These are phyloP conservation scores for Rhagonycha fulva DNA, from an alignment of 2,888 invertebrate genomes.

Conservation along the genomic window DNA sequence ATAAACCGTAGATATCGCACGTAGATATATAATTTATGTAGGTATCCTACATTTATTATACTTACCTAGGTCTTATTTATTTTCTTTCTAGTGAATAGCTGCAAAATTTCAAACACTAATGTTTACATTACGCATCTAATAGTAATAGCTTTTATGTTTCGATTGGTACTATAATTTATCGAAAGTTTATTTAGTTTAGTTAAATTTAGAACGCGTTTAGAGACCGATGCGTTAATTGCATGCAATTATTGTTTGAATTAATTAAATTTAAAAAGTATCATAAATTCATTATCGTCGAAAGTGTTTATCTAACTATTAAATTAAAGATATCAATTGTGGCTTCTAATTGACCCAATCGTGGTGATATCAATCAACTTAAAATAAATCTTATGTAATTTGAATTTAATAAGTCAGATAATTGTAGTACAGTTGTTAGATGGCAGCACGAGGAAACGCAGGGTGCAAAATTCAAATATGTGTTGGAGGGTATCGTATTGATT, in stretches of 20 bases:
- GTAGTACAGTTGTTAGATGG: not conserved
- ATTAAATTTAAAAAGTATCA: not conserved
- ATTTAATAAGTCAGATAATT: not conserved
- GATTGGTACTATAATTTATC: not conserved
- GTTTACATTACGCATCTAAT: not conserved
- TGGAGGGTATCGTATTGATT: not conserved
- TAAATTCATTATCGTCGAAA: not conserved
- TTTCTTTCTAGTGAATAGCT: not conserved
- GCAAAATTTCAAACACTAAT: not conserved
- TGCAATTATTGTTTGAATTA: not conserved
- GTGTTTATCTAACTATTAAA: not conserved
- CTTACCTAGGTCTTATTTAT: not conserved
- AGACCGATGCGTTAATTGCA: not conserved
- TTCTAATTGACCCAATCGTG: not conserved
- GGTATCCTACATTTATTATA: not conserved
- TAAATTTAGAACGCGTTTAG: not conserved
- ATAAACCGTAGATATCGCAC: not conserved
- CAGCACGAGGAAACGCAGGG: not conserved
- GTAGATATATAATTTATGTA: not conserved
- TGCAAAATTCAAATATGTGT: not conserved
- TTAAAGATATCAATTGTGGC: not conserved
- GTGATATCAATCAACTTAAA: not conserved
- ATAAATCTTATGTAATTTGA: constrained; percentile 2
- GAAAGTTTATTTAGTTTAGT: not conserved
- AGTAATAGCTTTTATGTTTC: not conserved